phyloP scores from a whole-genome alignment of 2,888 invertebrate species.

The Acleris cristana region DNA sequence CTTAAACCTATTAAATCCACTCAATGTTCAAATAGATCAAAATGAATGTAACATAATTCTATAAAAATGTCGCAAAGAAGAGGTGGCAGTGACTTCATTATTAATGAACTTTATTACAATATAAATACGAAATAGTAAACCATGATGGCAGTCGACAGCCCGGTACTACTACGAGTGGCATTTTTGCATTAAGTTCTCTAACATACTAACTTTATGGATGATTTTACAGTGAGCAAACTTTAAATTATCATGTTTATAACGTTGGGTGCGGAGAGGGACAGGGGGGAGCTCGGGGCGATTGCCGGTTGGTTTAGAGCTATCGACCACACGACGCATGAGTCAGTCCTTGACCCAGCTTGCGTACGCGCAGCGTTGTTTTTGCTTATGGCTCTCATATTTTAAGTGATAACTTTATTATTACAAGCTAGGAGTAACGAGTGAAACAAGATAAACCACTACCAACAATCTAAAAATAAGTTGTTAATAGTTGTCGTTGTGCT shows the following conservation, averaged over 20 bases:
- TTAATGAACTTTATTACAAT: no score
- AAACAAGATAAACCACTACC: background rate
- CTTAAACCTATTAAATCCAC: background rate
- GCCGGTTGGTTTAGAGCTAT: background rate
- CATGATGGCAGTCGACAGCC: no score
- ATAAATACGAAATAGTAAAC: no score
- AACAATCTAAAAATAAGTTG: background rate
- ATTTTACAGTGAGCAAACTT: no score
- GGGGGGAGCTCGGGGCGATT: background rate
- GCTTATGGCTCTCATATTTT: background rate
- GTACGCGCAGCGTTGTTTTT: background rate
- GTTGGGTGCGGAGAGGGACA: background rate
- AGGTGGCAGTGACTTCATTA: no score
- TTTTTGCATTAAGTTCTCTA: no score
- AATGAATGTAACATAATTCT: no score
- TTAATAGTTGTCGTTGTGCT: background rate
- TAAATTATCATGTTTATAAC: no score
- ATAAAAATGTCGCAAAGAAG: no score
- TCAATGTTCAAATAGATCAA: no score
- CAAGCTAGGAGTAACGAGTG: background rate
- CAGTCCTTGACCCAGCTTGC: background rate
- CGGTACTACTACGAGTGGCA: no score
- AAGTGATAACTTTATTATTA: background rate
- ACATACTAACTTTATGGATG: no score
- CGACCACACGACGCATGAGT: background rate